Base-by-base conservation (phyloP, 2,797 vertebrate species). In the Enteromius anoplus region DNA sequence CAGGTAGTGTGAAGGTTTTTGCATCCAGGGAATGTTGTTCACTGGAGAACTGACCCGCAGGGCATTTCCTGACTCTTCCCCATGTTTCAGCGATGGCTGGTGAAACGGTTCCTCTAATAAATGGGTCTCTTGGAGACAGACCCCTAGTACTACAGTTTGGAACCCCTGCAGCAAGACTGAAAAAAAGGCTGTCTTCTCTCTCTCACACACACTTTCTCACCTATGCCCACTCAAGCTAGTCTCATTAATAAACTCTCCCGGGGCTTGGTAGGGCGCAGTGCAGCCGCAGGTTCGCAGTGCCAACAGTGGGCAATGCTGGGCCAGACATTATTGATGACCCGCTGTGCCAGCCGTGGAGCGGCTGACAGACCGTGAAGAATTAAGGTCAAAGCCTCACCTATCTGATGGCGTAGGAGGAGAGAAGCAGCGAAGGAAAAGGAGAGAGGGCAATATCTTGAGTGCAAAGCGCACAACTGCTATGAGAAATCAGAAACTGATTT, bases 311-410 rank as follows among this genome's bases (percentile, higher is more conserved):
- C 86, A 84, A 84, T 77, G 77, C 49, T 55, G 47, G 65, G 64
- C 85, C 69, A 75, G 81, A 85, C 83, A 71, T 87, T 89, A 91
- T 91, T 86, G 89, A 91, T 89, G 88, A 87, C 84, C 85, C 69
- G 40, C 87, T 85, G 78, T 70, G 87, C 82, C 60, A 71, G 78
- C 73, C 84, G 82, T 58, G 86, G 78, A 78, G 80, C 79, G 23
- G 77, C 76, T 81, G 78, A 85, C 83, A 86, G 73, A 76, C 81
- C 60, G 29, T 84, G 85, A 90, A 81, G 83, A 87, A 88, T 86
- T 87, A 88, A 88, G 88, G 88, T 86, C 87, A 88, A 83, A 82
- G 69, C 71, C 71, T 88, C 87, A 87, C 85, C 88, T 87, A 81
- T 83, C 70, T 51, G 53, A 84, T 78, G 73, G 81, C 55, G 47